Base-by-base conservation (phyloP, 2,888 invertebrate genomes). In the Aplocera efformata region DNA sequence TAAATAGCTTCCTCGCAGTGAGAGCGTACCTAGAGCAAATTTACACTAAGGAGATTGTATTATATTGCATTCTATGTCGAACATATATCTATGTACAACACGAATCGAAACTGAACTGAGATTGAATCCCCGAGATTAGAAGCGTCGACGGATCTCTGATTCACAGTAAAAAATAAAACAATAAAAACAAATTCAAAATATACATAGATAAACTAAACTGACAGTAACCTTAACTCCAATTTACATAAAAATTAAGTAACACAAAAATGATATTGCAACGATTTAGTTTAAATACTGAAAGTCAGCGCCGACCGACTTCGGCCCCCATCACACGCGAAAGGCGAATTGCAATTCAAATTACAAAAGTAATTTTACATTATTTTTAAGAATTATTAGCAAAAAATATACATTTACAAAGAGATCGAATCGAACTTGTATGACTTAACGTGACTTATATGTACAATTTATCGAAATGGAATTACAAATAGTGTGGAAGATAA, bases 351-450 rank as follows among this genome's bases (percentile, higher is more conserved):
- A 64, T 59, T 35, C 52, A 63, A 56, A 52, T 55, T 52, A 52
- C 49, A 53, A 64, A 58, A 62, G 60, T 50, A 48, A 50, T 51
- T 48, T 50, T 60, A 60, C 57, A 54, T 58, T 58, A 50, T 53
- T 51, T 58, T 70, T 65, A 62, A 69, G 67, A 69, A 65, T 70
- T 70, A 69, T 77, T 83, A 83, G 83, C 81, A 82, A 85, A 58
- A 83, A 80, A 82, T 81, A 85, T 85, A 86, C 84, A 86, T 85
- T 85, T 84, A 88, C 84, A 85, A 69, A 82, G 86, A 86, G 86
- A 86, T 86, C 86, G 86, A 86, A 88, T 84, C 79, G 79, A 85
- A 79, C 72, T 74, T 79, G 83, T 69, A 80, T 79, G 83, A 85
- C 84, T 84, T 84, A 84, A 81, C 64, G 78, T 75, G 82, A 82